A percentile compares a stretch with the other conserved stretches of the same genome.
Conservation (phyloP, 1,140 invertebrate species). For the Drosophila mojavensis region DNA sequence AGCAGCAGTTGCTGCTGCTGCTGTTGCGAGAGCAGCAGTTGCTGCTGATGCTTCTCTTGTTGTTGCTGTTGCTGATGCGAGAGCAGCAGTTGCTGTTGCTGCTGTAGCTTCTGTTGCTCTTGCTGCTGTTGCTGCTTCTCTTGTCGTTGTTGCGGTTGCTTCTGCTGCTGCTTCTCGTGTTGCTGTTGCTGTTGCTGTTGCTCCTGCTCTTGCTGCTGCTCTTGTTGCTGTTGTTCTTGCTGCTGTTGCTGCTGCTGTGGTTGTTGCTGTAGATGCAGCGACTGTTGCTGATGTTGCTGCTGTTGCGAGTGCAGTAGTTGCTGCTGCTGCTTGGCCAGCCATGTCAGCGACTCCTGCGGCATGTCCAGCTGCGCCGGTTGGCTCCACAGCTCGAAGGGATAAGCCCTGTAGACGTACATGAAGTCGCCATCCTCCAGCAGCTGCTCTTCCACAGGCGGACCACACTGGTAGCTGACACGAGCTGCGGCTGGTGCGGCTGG, state of each 20-base stretch:
- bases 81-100: too few relatives aligned
- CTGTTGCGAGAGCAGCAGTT: neutral
- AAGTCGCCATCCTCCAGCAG: conserved; percentile 1
- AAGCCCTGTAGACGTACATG: conserved; percentile 6
- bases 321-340: neutral
- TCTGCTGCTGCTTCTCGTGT: too few relatives aligned
- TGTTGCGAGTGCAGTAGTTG: too few relatives aligned
- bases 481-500: neutral
- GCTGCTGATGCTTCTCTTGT: too few relatives aligned
- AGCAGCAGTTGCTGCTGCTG: neutral
- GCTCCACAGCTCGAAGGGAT: neutral
- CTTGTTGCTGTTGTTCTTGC: too few relatives aligned
- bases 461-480: neutral
- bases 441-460: neutral
- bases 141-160: too few relatives aligned
- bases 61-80: too few relatives aligned
- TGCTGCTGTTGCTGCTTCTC: too few relatives aligned
- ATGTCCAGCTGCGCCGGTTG: neutral
- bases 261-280: neutral
- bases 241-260: too few relatives aligned
- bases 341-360: neutral
- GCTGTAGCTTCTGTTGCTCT: too few relatives aligned
- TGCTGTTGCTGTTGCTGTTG: too few relatives aligned
- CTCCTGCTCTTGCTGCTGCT: too few relatives aligned
- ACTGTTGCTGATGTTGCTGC: neutral